Evolutionary conservation across 2,888 invertebrate species (phyloP).

Genomic region (Antheraea yamamai): DNA sequence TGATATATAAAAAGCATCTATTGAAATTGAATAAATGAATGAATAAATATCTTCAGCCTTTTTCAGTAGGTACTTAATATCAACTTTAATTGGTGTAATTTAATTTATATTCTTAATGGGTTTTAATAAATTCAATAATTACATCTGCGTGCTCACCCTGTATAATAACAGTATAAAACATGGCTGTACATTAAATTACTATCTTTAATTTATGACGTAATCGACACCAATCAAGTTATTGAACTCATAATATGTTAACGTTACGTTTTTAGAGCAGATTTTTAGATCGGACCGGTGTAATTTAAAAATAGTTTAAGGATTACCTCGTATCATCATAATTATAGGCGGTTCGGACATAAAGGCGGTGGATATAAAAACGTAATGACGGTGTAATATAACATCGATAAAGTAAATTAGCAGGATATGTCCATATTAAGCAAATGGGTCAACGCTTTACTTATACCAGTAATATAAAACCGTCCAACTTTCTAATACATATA

Average conservation of each 20-base stretch:
- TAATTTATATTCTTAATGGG: background rate
- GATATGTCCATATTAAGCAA: slow-evolving; percentile 69
- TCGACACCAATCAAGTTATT: slow-evolving; percentile 63
- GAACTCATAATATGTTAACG: slow-evolving; percentile 56
- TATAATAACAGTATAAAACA: slow-evolving; percentile 7
- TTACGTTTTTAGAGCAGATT: slow-evolving; percentile 64
- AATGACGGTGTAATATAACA: slow-evolving; percentile 75
- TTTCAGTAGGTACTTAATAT: too few relatives aligned
- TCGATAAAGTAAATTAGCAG: slow-evolving; percentile 79
- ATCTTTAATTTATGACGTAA: slow-evolving; percentile 50
- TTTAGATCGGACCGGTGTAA: slow-evolving; percentile 62
- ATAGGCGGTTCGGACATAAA: slow-evolving; percentile 63
- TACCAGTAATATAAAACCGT: slow-evolving; percentile 21
- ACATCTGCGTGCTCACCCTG: background rate
- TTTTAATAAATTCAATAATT: slow-evolving; percentile 3
- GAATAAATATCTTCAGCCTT: too few relatives aligned
- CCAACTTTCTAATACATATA: background rate
- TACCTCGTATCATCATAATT: slow-evolving; percentile 70
- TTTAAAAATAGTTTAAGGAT: slow-evolving; percentile 76
- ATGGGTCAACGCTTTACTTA: slow-evolving; percentile 62
- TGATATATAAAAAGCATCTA: background rate
- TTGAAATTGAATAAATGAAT: too few relatives aligned
- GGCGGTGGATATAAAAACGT: slow-evolving; percentile 71
- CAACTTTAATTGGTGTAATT: background rate
- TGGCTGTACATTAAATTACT: slow-evolving; percentile 11